phyloP scores from a whole-genome alignment of 2,888 invertebrate species.

The Tetranychus truncatus region DNA sequence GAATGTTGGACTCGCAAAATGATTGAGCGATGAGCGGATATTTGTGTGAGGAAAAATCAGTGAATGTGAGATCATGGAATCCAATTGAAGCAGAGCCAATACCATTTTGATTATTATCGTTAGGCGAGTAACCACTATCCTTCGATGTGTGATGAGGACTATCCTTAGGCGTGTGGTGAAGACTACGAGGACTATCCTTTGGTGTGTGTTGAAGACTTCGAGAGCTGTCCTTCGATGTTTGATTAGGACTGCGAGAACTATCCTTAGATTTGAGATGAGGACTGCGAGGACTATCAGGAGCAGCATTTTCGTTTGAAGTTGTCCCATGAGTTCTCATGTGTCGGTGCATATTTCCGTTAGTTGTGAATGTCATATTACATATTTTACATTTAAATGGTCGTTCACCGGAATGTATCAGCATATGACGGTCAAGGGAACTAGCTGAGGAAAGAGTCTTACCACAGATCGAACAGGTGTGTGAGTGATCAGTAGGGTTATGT shows the following conservation, averaged over 20 bases:
- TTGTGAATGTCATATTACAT: slow-evolving; percentile 61
- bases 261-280: neutral
- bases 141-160: neutral
- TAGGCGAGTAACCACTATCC: neutral
- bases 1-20: slow-evolving; percentile 46
- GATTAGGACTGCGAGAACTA: neutral
- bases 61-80: slow-evolving; percentile 43
- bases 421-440: slow-evolving; percentile 65
- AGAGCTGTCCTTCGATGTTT: neutral
- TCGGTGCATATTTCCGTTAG: slow-evolving; percentile 67
- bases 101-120: neutral
- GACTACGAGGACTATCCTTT: neutral
- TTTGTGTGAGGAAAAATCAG: slow-evolving; percentile 61
- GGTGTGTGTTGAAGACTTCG: neutral
- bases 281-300: neutral
- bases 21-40: slow-evolving; percentile 57
- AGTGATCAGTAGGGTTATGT: slow-evolving; percentile 35
- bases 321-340: slow-evolving; percentile 52
- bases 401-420: slow-evolving; percentile 82
- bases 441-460: slow-evolving; percentile 52
- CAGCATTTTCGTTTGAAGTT: neutral
- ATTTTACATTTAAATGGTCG: slow-evolving; percentile 56
- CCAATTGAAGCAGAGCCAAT: slow-evolving; percentile 15
- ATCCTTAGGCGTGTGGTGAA: neutral
- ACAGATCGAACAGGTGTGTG: slow-evolving; percentile 47